Evolutionary conservation across 2,797 vertebrate genomes (phyloP), one percentile per base, ranked within the genome.

Genomic region (Malurus splendens): DNA sequence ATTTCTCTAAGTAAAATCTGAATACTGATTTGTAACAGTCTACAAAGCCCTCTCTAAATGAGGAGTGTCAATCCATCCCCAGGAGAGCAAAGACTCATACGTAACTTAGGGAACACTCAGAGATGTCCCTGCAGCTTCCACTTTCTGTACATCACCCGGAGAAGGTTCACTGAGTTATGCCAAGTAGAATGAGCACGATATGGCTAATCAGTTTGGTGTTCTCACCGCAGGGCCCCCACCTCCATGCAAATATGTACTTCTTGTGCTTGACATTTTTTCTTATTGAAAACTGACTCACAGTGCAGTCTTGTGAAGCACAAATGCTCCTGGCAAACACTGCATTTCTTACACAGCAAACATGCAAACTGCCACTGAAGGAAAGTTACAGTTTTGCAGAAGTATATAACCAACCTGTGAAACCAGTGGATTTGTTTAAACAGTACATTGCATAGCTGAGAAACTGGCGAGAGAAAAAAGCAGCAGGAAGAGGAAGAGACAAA

Each of bases 401-500:
- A 76, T 7, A 82, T 27, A 72, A 62, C 17, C 45, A 42, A 79
- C 32, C 22, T 6, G 0, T 9, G 51, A 60, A 90, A 71, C 8
- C 0, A 74, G n/a, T 8, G 45, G 30, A 22, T 75, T 45, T 86
- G 76, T 78, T 75, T 56, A 45, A 87, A 89, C 19, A 78, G 48
- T 76, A 75, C 27, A 10, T 45, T 56, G 66, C 38, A 45, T 28
- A 70, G 82, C 73, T 71, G 42, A 81, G 66, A 75, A 71, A 75
- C 51, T 64, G 48, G 55, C 62, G 68, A 27, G 7, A 90, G 64
- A 75, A 85, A 82, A 90, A 66, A 64, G 41, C 5, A 90, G 66
- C 56, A 90, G 89, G 81, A 93, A 75, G 60, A 90, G 61, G 82
- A 86, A 57, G 14, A 87, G 91, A 93, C 84, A 84, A 92, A 89